Base-by-base conservation (phyloP, 2,888 invertebrate species). In the Arctia plantaginis region DNA sequence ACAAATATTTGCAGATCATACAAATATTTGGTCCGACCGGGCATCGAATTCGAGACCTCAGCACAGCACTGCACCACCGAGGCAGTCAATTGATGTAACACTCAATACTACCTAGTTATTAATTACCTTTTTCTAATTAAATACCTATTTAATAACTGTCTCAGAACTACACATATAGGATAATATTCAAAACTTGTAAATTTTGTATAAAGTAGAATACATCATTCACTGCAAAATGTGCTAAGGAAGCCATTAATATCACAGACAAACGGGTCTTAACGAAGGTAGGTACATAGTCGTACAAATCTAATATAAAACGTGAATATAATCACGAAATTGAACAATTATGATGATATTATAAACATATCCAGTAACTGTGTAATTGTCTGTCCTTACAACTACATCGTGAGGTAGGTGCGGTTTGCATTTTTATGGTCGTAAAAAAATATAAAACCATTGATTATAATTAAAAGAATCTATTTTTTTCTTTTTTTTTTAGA, bases 221-320 rank as follows among this genome's bases (percentile, higher is more conserved):
- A 44, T 44, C 15, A 44, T 44, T 44, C 15, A 44, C 44, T 44
- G n/a, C 30, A 55, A 66, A 39, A 66, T 72, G 62, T 73, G 55
- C 44, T 72, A 73, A 68, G 73, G 68, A 73, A 73, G 64, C 73
- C 15, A 73, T 73, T 68, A 69, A 23, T 20, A 55, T 47, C n/a
- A 69, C 64, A 47, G 13, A 67, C n/a, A 33, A 55, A 30, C 39
- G 59, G 39, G 59, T 12, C 23, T 3, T n/a, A 71, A 67, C 67
- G 18, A 51, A 68, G 51, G 51, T 18, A 30, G 7, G 62, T 44
- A 69, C 44, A 47, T 23, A 64, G 33, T 44, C 35, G 59, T n/a
- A 74, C 51, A 64, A 55, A 69, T 69, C 66, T 69, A 75, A 75
- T 75, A 72, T 66, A 30, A 75, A 75, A 75, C 75, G 75, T 75